phyloP scores from a whole-genome alignment of 2,888 invertebrate genomes.

The Caenorhabditis sp. region DNA sequence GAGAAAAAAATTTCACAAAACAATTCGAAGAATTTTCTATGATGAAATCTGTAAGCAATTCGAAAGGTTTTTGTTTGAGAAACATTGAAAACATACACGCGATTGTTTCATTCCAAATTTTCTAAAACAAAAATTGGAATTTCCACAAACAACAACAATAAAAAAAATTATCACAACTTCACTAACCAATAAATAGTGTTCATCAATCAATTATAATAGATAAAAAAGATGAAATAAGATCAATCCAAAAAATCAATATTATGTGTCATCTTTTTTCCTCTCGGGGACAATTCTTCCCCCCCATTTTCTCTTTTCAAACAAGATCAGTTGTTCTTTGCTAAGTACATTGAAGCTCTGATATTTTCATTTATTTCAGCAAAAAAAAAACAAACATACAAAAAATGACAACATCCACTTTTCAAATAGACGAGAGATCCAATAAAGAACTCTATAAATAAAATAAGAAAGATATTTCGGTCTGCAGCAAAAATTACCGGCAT shows the following conservation, averaged over 20 bases:
- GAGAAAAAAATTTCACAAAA: too few relatives aligned
- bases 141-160: neutral
- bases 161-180: neutral
- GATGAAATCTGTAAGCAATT: too few relatives aligned
- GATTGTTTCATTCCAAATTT: too few relatives aligned
- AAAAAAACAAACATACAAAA: conserved; percentile 7
- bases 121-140: neutral
- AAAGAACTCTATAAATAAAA: conserved; percentile 2
- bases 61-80: too few relatives aligned
- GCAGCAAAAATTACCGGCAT: conserved; percentile 27
- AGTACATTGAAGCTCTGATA: neutral
- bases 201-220: neutral
- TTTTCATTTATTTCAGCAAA: neutral
- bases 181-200: neutral
- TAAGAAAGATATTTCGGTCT: conserved; percentile 1
- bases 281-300: neutral
- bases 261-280: neutral
- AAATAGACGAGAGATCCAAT: neutral
- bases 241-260: neutral
- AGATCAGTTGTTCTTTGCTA: neutral
- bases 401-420: conserved; percentile 15
- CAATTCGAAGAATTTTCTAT: too few relatives aligned
- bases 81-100: too few relatives aligned
- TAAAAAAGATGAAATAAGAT: neutral
- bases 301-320: neutral